These are phyloP conservation scores for Lophochroa leadbeateri DNA, from an alignment of 2,113 vertebrate species.

Conservation along the genomic window DNA sequence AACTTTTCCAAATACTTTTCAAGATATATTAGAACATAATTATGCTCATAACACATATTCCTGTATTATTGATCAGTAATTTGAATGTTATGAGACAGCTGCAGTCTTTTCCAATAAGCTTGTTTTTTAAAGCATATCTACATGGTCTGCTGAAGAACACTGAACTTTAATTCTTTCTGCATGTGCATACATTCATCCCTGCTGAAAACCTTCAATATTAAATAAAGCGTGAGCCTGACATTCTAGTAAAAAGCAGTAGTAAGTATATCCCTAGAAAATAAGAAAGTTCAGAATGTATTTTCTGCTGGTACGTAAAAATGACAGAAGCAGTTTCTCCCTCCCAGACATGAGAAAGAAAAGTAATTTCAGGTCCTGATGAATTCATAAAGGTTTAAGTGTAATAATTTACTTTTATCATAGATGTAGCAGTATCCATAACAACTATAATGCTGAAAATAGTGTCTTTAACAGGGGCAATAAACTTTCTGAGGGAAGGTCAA, in stretches of 20 bases:
- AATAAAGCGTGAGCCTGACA: not conserved
- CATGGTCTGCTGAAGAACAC: slow-evolving; percentile 50
- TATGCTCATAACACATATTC: not conserved
- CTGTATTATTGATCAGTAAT: not conserved
- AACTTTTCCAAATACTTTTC: not conserved
- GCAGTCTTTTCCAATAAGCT: slow-evolving; percentile 60
- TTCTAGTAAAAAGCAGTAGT: not conserved
- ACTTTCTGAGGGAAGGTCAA: slow-evolving; percentile 15
- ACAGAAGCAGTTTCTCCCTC: slow-evolving; percentile 29
- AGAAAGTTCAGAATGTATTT: not conserved
- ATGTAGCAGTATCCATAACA: not conserved
- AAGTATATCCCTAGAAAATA: slow-evolving; percentile 29
- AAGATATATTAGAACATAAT: not conserved
- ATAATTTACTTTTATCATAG: not conserved
- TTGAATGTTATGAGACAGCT: slow-evolving; percentile 55
- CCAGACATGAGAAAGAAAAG: not conserved
- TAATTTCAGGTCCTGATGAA: slow-evolving; percentile 11
- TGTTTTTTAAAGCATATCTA: slow-evolving; percentile 48
- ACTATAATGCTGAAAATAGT: not conserved
- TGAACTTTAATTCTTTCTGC: slow-evolving; percentile 46
- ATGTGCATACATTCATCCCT: slow-evolving; percentile 29
- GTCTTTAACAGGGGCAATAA: not conserved
- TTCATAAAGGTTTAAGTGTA: slow-evolving; percentile 19
- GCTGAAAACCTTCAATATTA: slow-evolving; percentile 33
- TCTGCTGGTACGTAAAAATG: slow-evolving; percentile 38